These are phyloP conservation scores for Ictidomys tridecemlineatus DNA, from an alignment of 2,113 vertebrate species.

Conservation along the genomic window DNA sequence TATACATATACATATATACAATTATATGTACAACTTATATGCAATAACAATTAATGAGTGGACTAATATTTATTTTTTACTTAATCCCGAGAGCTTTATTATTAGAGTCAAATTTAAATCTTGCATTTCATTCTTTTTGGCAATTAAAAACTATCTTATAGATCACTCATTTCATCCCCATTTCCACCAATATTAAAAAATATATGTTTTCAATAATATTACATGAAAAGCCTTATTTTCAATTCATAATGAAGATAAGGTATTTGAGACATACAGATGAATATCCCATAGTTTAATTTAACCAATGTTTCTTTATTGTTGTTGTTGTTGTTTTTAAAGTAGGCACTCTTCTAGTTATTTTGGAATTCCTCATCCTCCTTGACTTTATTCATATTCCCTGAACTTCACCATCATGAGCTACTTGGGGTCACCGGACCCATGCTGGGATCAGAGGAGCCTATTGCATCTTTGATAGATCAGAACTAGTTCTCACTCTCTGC, in stretches of 20 bases:
- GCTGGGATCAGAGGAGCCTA: rapidly evolving
- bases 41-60: neutral
- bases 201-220: neutral
- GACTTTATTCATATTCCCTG: neutral
- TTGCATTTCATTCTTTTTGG: neutral
- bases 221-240: neutral
- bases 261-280: neutral
- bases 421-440: neutral
- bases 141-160: neutral
- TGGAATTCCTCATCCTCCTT: neutral
- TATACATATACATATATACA: too few relatives aligned
- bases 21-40: neutral
- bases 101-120: neutral
- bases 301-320: neutral
- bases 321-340: neutral
- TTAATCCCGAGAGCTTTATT: neutral
- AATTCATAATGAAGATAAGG: neutral
- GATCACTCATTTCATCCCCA: neutral
- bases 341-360: neutral
- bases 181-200: neutral
- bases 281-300: neutral
- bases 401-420: neutral
- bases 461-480: neutral
- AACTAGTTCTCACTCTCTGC: neutral
- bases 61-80: neutral